Evolutionary conservation across 2,888 invertebrate genomes (phyloP), one percentile per base, ranked within the genome.

Genomic region (Eurytoma adleriae): DNA sequence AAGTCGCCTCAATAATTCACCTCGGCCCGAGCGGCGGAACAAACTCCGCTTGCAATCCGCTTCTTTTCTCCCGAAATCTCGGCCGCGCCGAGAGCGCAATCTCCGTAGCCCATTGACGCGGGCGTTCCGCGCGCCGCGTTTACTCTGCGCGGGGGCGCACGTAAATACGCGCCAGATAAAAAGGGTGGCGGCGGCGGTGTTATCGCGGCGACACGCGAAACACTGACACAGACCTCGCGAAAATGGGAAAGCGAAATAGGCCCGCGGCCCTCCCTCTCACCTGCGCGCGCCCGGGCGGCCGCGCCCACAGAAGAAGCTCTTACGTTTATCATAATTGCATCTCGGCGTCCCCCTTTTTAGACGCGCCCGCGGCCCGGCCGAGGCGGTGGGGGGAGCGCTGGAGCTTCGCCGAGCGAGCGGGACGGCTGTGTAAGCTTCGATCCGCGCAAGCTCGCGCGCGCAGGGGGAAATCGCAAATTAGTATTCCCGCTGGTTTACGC

Each of bases 301-400:
- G 86, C 84, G 84, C 85, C 81, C 83, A 80, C 84, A 83, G 84
- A 87, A 88, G 85, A 86, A 85, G 86, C 85, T 86, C 84, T 85
- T 84, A 84, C 85, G 85, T 87, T 89, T 89, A 89, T 89, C 88
- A 88, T 88, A 89, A 89, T 89, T 88, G 89, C 88, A 89, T 89
- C 89, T 88, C 80, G 83, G 84, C 61, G 20, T 18, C 40, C 40
- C 64, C 10, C 18, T 30, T 48, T 64, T 64, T 64, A 30, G 48
- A 64, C 10, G n/a, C 40, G 10, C 18, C 40, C 27, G 24, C 27
- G 2, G 24, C 27, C 24, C 24, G 13, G 85, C 82, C 18, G 24
- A 66, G 59, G 40, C 10, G 40, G 10, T 10, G 10, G 7, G 40
- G 5, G n/a, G n/a, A 16, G 1, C 4, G 16, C n/a, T 0, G n/a